A percentile compares a stretch with the other conserved stretches of the same genome.
phyloP scores from a whole-genome alignment of 2,113 vertebrate species.

The Salminus brasiliensis region DNA sequence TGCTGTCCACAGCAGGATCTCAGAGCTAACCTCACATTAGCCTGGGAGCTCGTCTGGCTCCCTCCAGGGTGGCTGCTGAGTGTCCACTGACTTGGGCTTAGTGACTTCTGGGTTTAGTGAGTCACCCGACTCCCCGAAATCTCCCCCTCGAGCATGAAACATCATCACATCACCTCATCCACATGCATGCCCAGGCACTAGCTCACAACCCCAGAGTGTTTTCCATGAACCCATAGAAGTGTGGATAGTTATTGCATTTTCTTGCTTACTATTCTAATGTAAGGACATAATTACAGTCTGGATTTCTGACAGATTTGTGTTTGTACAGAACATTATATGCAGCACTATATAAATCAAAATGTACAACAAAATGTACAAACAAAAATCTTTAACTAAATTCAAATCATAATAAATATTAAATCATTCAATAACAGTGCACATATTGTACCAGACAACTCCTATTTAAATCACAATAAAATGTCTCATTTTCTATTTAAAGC shows the following conservation, averaged over 20 bases:
- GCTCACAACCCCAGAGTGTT: not conserved
- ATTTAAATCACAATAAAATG: not conserved
- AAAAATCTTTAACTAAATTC: too few species aligned
- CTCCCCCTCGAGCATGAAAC: not conserved
- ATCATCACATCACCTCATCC: not conserved
- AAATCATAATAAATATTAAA: too few species aligned
- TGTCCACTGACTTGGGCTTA: constrained; percentile 13
- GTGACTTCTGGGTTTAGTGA: constrained; percentile 3
- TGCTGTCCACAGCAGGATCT: constrained; percentile 55
- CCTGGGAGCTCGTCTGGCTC: constrained; percentile 27
- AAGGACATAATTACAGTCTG: too few species aligned
- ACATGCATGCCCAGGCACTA: constrained; percentile 13
- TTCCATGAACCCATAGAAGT: not conserved
- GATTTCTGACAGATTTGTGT: too few species aligned
- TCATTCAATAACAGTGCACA: too few species aligned
- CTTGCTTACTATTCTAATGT: not conserved
- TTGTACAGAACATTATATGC: too few species aligned
- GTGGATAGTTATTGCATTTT: not conserved
- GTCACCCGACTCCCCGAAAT: constrained; percentile 5
- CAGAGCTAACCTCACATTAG: constrained; percentile 45
- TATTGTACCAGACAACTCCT: not conserved
- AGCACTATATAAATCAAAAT: too few species aligned
- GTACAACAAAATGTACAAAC: too few species aligned
- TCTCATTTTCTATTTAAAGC: too few species aligned
- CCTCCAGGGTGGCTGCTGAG: constrained; percentile 31